Evolutionary conservation across 2,113 vertebrate genomes (phyloP).

Genomic region (Triplophysa siluroides): DNA sequence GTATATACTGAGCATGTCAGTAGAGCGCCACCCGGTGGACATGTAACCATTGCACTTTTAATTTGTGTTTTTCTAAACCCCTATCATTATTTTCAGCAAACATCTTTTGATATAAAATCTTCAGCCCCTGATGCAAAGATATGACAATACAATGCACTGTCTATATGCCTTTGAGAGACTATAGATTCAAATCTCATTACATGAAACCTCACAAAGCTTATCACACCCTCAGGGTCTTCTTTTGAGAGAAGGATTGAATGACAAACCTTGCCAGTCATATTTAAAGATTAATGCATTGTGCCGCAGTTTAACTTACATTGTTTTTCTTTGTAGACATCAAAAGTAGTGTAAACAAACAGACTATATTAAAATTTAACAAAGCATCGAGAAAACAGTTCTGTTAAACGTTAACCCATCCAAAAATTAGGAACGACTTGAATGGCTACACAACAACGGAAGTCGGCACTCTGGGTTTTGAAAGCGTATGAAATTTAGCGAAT

Average conservation of each 20-base stretch:
- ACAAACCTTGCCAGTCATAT: slow-evolving; percentile 33
- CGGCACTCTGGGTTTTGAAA: neutral
- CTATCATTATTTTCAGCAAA: neutral
- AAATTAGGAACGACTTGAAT: neutral
- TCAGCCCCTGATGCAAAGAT: neutral
- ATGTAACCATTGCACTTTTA: neutral
- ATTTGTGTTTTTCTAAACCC: neutral
- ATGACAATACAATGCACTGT: neutral
- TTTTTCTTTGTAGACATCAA: slow-evolving; percentile 22
- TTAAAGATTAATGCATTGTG: slow-evolving; percentile 41
- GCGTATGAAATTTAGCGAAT: neutral
- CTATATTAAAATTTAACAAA: slow-evolving; percentile 45
- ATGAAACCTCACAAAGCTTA: slow-evolving; percentile 1
- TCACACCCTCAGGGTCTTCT: slow-evolving; percentile 11
- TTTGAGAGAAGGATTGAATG: neutral
- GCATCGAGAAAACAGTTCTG: neutral
- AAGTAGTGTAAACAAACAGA: slow-evolving; percentile 22
- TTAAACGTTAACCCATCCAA: neutral
- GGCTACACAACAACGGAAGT: neutral
- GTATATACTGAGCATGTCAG: neutral
- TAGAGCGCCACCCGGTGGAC: slow-evolving; percentile 30
- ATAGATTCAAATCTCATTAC: slow-evolving; percentile 11
- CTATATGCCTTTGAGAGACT: slow-evolving; percentile 1
- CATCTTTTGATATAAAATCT: neutral
- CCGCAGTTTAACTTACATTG: slow-evolving; percentile 31